A percentile compares a stretch with the other conserved stretches of the same genome.
Evolutionary conservation across 2,797 vertebrate species (phyloP).

Genomic region (Micropoecilia bifurca): DNA sequence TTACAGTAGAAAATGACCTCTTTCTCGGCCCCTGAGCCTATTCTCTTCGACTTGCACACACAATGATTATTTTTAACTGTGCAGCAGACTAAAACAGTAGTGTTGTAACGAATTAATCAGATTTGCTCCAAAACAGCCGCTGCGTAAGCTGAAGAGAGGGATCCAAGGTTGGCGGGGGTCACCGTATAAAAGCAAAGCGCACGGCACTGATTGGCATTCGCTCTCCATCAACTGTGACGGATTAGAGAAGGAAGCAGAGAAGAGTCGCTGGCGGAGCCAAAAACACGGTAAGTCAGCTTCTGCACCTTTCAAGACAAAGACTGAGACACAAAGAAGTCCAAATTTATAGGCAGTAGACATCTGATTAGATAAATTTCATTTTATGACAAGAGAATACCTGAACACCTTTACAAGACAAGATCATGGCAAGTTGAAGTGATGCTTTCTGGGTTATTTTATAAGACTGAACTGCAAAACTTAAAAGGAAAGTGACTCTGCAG

Average conservation of each 20-base stretch:
- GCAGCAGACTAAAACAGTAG: constrained; percentile 41
- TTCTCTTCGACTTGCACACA: constrained; percentile 12
- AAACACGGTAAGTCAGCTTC: constrained; percentile 51
- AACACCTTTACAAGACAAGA: neutral
- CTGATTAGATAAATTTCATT: neutral
- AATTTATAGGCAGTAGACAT: neutral
- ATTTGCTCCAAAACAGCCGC: constrained; percentile 59
- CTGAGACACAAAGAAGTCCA: neutral
- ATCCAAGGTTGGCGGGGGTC: constrained; percentile 42
- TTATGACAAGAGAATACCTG: neutral
- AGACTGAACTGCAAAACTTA: neutral
- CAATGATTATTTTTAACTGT: constrained; percentile 62
- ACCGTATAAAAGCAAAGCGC: constrained; percentile 61
- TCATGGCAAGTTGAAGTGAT: neutral
- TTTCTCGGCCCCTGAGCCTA: constrained; percentile 1
- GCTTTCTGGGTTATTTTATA: neutral
- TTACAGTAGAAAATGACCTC: neutral
- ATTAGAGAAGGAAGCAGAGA: constrained; percentile 43
- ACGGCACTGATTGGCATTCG: constrained; percentile 32
- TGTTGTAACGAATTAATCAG: constrained; percentile 67
- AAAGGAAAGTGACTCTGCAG: neutral
- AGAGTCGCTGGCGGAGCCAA: constrained; percentile 20
- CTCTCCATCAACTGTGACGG: constrained; percentile 39
- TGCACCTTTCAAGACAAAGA: neutral
- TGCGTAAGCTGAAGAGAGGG: constrained; percentile 56